Base-by-base conservation (phyloP, 1,140 invertebrate species). In the Sinella curviseta region DNA sequence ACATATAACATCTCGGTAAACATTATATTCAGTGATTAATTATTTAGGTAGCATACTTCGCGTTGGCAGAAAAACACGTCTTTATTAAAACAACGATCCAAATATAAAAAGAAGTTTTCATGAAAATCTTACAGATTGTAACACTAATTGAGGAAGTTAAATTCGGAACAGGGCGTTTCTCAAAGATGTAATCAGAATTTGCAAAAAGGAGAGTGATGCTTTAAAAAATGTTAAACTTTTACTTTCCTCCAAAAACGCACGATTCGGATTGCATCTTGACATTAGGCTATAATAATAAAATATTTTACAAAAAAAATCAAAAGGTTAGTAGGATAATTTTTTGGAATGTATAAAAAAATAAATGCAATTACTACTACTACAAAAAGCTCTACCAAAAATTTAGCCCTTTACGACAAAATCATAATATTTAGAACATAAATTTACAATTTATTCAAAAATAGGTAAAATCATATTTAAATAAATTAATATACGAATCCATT, bases 101-200 rank as follows among this genome's bases (percentile, higher is more conserved):
- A 48, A 12, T 48, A 48, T 8, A 48, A 48, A 20, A 20, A 20
- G 20, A 48, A 70, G n/a, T n/a, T n/a, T n/a, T 70, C 65, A 70
- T 70, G 65, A 70, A 70, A 31, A 48, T 20, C n/a, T 70, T 24
- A 31, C 8, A 14, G 65, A 70, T 33, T 70, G 26, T 8, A 24
- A 33, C 65, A 70, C 31, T 16, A 8, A n/a, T 3, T 12, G 8
- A 4, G 31, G 48, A 81, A 48, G 77, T 81, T 81, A 77, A 78
- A 81, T 81, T 80, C 67, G 73, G 80, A 77, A 78, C 80, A 81
- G 80, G 77, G 80, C 26, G 60, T 78, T 78, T 78, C 20, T 30
- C 70, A 70, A 70, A 30, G 65, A 33, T 70, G 31, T 16, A 70
- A 70, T 70, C 65, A 16, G 31, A 70, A 70, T 30, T 33, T 48